phyloP scores from a whole-genome alignment of 2,797 vertebrate species.

The Bovichtus diacanthus region DNA sequence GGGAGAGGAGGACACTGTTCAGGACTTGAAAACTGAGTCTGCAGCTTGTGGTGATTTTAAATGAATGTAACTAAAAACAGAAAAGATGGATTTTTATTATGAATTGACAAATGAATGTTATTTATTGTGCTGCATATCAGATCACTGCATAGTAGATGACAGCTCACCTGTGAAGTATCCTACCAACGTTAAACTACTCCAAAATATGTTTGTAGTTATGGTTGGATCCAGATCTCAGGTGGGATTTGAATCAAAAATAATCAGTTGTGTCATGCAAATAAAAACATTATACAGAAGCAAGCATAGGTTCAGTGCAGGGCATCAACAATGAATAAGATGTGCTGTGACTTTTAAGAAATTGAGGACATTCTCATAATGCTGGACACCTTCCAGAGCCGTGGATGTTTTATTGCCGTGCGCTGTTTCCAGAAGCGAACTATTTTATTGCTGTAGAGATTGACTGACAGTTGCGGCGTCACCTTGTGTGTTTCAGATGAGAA shows the following conservation, averaged over 20 bases:
- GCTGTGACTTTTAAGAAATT: background rate
- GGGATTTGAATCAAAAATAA: background rate
- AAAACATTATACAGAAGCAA: background rate
- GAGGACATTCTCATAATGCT: background rate
- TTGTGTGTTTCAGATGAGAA: conserved; percentile 77
- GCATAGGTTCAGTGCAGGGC: background rate
- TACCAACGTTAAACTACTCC: background rate
- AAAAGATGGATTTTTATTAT: background rate
- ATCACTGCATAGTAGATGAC: background rate
- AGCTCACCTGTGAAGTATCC: background rate
- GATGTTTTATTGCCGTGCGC: background rate
- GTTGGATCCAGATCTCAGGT: background rate
- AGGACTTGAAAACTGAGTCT: no score
- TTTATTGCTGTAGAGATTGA: background rate
- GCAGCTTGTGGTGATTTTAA: background rate
- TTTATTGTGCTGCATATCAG: background rate
- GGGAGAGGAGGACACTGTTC: no score
- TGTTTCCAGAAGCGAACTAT: background rate
- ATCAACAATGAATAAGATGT: background rate
- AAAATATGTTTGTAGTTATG: background rate
- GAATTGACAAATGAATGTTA: background rate
- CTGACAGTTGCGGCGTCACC: background rate
- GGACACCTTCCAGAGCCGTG: background rate
- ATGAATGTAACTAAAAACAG: background rate
- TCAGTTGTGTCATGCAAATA: background rate